Percentiles rank a stretch among this genome's conserved stretches.
Conservation (phyloP, 1,140 invertebrate genomes). For the Brachionus rotundiformis region DNA sequence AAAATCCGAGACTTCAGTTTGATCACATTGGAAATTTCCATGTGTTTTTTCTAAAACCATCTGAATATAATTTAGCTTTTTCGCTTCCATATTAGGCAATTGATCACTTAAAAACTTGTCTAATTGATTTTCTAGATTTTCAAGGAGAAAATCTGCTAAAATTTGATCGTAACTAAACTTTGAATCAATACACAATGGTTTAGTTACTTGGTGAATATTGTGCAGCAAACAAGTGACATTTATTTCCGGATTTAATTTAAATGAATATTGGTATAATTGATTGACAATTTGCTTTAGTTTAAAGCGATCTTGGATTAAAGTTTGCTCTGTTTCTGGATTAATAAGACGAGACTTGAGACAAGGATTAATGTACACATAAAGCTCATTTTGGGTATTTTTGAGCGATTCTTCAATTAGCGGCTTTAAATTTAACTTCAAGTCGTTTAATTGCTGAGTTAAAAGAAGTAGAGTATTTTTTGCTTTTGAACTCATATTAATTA, state of each 20-base stretch:
- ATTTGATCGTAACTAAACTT: slow-evolving; percentile 19
- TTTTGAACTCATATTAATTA: slow-evolving; percentile 9
- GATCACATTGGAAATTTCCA: not conserved
- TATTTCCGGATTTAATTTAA: slow-evolving; percentile 34
- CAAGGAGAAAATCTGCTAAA: slow-evolving; percentile 29
- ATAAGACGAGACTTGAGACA: not conserved
- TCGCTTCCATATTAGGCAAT: not conserved
- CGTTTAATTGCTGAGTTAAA: not conserved
- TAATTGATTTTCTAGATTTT: not conserved
- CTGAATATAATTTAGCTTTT: not conserved
- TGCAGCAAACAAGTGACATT: slow-evolving; percentile 47
- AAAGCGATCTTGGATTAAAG: not conserved
- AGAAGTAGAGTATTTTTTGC: slow-evolving; percentile 25
- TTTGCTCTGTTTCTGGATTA: not conserved
- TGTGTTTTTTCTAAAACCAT: not conserved
- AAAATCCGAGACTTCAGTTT: not conserved
- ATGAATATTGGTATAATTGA: slow-evolving; percentile 42
- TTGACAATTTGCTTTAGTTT: not conserved
- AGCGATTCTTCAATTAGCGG: slow-evolving; percentile 29
- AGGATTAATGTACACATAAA: slow-evolving; percentile 34
- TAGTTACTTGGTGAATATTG: slow-evolving; percentile 24
- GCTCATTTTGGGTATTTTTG: slow-evolving; percentile 12
- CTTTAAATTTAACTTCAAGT: slow-evolving; percentile 12
- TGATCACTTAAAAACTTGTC: not conserved
- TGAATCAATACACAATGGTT: not conserved